Conservation (phyloP, 2,113 vertebrate genomes). For the Oenanthe melanoleuca region DNA sequence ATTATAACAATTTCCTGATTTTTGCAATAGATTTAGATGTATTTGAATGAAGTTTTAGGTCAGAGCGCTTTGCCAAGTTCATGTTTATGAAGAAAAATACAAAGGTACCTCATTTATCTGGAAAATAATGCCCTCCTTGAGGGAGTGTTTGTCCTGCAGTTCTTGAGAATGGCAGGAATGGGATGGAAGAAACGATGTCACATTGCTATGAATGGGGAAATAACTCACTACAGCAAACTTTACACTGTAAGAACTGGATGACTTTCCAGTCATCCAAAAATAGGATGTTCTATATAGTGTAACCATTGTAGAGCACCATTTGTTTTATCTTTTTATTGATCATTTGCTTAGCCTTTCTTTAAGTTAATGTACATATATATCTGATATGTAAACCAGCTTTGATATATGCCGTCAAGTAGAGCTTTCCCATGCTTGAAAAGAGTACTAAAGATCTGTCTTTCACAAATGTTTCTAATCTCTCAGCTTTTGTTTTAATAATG, state of each 20-base stretch:
- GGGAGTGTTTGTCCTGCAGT: neutral
- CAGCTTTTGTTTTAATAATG: neutral
- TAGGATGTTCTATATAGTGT: neutral
- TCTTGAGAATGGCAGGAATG: neutral
- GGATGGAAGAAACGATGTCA: neutral
- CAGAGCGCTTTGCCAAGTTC: neutral
- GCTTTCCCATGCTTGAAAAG: neutral
- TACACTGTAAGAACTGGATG: neutral
- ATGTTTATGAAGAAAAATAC: fast-evolving
- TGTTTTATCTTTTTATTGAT: neutral
- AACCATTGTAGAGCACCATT: neutral
- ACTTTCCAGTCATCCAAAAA: neutral
- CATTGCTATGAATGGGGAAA: neutral
- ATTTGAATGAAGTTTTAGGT: neutral
- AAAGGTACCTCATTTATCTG: neutral
- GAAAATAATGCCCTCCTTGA: neutral
- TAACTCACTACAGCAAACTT: neutral
- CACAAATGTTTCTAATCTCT: neutral
- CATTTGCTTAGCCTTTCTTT: neutral
- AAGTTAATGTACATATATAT: neutral
- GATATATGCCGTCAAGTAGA: neutral
- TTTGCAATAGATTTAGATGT: neutral
- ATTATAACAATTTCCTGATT: neutral
- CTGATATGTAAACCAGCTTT: neutral
- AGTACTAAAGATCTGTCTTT: neutral